These are phyloP conservation scores for Eupeodes luniger DNA, from an alignment of 2,888 invertebrate species.

Conservation along the genomic window DNA sequence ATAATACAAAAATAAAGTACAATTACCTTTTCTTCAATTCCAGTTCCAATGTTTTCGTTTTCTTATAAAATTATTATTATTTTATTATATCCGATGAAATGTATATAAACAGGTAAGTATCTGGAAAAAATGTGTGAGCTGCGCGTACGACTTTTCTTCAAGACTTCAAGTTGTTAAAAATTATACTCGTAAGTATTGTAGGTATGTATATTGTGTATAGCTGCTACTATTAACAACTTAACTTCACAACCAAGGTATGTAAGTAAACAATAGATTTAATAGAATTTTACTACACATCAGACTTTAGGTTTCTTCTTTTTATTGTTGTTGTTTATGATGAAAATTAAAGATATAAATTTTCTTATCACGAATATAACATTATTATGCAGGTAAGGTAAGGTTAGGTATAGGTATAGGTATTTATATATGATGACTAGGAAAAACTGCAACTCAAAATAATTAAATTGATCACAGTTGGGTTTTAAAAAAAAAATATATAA, in stretches of 20 bases:
- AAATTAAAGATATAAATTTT: slow-evolving; percentile 9
- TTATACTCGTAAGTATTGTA: too few species aligned
- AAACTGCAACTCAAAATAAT: slow-evolving; percentile 27
- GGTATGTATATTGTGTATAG: too few species aligned
- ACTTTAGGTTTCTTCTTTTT: neutral
- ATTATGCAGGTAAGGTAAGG: neutral
- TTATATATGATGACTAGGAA: neutral
- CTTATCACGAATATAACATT: slow-evolving; percentile 10
- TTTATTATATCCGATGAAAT: slow-evolving; percentile 1
- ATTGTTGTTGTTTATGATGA: neutral
- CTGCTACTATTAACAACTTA: neutral
- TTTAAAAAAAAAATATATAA: neutral
- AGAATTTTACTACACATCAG: slow-evolving; percentile 17
- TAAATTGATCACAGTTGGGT: slow-evolving; percentile 34
- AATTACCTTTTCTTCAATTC: neutral
- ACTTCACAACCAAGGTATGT: slow-evolving; percentile 33
- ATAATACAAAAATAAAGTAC: neutral
- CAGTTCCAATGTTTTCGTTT: slow-evolving; percentile 19
- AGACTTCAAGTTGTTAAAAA: too few species aligned
- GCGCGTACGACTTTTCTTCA: slow-evolving; percentile 5
- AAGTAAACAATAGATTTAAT: slow-evolving; percentile 17
- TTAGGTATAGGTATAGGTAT: too few species aligned
- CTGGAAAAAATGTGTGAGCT: neutral
- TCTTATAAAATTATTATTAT: too few species aligned
- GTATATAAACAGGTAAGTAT: neutral